Evolutionary conservation across 2,113 vertebrate genomes (phyloP), one percentile per base, ranked within the genome.

Genomic region (Amphilophus citrinellus): DNA sequence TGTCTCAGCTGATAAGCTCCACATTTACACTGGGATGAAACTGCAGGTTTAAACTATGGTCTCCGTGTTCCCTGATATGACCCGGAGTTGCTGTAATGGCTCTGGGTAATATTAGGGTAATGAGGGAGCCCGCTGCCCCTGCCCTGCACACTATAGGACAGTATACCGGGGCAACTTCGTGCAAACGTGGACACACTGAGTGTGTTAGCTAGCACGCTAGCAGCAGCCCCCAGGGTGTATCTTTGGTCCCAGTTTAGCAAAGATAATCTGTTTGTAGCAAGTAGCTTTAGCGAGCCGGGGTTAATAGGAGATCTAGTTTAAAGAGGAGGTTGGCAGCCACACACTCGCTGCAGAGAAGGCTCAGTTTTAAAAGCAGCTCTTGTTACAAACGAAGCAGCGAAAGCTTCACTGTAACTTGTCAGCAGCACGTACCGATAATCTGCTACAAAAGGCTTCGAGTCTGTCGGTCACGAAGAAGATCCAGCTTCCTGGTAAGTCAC

Each of bases 371-470:
- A 18, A 13, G 10, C 20, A 53, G 57, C 35, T 79, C 47, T 18
- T 7, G n/a, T 53, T 68, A 10, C 24, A 27, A 61, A 4, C 7
- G 42, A 73, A 82, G 83, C 20, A 27, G 61, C 24, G n/a, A n/a
- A 39, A 79, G 57, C 73, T 60, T 60, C 7, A 11, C 1, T 53
- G 58, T 30, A 83, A 57, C 39, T 32, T 65, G 37, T 66, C 35
- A 76, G 68, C 71, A 17, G 58, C 8, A 90, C 90, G 37, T 93
- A 93, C 92, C 90, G 85, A 42, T 9, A 53, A 77, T 20, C 50
- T 76, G 77, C 53, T 71, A 20, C 50, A 71, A 30, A 71, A 24
- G 73, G 18, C 57, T 81, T 65, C 66, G 42, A 37, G 61, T 81
- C 10, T 7, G 79, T 73, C 13, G 18, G 11, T 27, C 61, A 44